phyloP scores from a whole-genome alignment of 2,888 invertebrate species.

The Stegana nigrithorax region DNA sequence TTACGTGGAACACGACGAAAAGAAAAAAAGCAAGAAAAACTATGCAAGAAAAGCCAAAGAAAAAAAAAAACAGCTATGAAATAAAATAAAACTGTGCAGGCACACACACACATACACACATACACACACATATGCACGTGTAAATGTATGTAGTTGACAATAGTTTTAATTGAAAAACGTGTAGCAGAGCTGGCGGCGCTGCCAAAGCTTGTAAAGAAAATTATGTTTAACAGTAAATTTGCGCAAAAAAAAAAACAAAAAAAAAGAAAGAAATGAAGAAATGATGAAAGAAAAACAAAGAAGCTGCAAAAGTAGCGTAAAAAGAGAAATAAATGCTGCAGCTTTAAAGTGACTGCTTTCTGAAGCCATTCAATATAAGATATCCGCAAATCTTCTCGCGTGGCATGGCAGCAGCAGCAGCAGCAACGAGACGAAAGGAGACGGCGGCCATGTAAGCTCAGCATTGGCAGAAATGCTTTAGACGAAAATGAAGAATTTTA shows the following conservation, averaged over 20 bases:
- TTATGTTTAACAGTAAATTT: slow-evolving; percentile 15
- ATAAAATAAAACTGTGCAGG: too few species aligned
- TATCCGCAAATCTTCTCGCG: too few species aligned
- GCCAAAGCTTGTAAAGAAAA: too few species aligned
- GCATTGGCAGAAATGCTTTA: not conserved
- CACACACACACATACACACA: too few species aligned
- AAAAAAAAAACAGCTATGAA: slow-evolving; percentile 8
- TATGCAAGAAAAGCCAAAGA: not conserved
- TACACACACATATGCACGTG: not conserved
- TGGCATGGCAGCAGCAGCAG: too few species aligned
- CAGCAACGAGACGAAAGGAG: not conserved
- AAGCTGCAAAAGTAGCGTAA: too few species aligned
- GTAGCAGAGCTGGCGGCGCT: too few species aligned
- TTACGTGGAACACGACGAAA: too few species aligned
- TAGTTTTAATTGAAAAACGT: slow-evolving; percentile 55
- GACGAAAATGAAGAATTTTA: not conserved
- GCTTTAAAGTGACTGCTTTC: too few species aligned
- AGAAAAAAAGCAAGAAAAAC: not conserved
- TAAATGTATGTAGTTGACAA: slow-evolving; percentile 53
- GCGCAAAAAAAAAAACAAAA: not conserved
- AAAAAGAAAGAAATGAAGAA: not conserved
- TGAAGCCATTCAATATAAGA: too few species aligned
- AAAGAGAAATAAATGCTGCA: too few species aligned
- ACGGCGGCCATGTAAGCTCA: not conserved
- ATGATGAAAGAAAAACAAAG: not conserved